Evolutionary conservation across 2,113 vertebrate genomes (phyloP), one percentile per base, ranked within the genome.

Genomic region (Upupa epops): DNA sequence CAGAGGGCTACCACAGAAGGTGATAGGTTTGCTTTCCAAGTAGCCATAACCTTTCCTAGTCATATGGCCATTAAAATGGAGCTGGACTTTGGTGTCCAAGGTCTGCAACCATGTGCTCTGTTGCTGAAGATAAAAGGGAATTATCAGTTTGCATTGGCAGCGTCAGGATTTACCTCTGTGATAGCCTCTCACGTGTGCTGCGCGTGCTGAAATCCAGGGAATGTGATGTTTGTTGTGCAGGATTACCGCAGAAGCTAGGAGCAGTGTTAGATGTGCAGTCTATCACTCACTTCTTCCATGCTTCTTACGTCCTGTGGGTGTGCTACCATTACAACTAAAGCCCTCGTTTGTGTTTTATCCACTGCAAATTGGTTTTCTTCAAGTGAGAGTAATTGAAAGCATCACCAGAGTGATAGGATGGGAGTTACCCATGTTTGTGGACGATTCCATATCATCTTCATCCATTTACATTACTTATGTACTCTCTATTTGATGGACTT

Each of bases 211-310:
- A 31, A 24, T 87, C 61, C 18, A 32, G 34, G n/a, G n/a, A n/a
- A n/a, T n/a, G n/a, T n/a, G n/a, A n/a, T n/a, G n/a, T n/a, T n/a
- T n/a, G 6, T 8, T 3, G 10, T n/a, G 56, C 32, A 58, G 46
- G 8, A 89, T 71, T 81, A 37, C 26, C 59, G 46, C 64, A n/a
- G 60, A n/a, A 80, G 59, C 64, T 48, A 0, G 26, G 28, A 36
- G 20, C 48, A 31, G 4, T n/a, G 34, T 52, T 51, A 64, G 78
- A 12, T 26, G 45, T 64, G 8, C 12, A 6, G 49, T 76, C 1
- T 17, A 7, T 66, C 40, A 13, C 2, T 2, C 25, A 6, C 10
- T 83, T 26, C 46, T 34, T 61, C 22, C 45, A 31, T 0, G 0
- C 31, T 81, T 48, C 58, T 19, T 21, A 1, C n/a, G 34, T 48